phyloP scores from a whole-genome alignment of 2,113 vertebrate species.

The Verasper variegatus region DNA sequence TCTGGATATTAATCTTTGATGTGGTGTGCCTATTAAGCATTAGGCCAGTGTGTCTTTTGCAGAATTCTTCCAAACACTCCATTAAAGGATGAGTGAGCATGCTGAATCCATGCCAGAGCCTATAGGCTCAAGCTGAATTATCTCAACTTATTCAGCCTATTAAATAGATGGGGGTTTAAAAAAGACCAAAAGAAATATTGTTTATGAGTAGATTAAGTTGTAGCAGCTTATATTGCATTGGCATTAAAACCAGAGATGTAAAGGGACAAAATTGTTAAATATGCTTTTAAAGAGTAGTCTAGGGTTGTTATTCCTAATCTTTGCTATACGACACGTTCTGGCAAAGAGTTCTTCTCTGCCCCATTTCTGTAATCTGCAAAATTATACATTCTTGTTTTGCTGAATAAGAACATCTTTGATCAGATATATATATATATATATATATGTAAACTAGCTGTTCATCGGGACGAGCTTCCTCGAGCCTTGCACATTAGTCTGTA shows the following conservation, averaged over 20 bases:
- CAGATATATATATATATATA: constrained; percentile 69
- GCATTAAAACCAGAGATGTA: constrained; percentile 37
- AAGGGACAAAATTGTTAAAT: constrained; percentile 49
- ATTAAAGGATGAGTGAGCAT: constrained; percentile 69
- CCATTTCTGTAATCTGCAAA: constrained; percentile 68
- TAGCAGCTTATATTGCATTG: constrained; percentile 45
- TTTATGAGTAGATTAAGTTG: constrained; percentile 72
- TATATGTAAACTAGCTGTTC: constrained; percentile 57
- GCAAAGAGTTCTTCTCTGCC: constrained; percentile 47
- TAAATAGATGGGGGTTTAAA: constrained; percentile 51
- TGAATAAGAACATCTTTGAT: constrained; percentile 79
- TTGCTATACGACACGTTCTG: constrained; percentile 48
- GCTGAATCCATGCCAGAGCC: constrained; percentile 70
- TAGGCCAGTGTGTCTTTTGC: constrained; percentile 73
- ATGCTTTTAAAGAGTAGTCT: constrained; percentile 51
- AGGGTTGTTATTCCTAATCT: constrained; percentile 62
- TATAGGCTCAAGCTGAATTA: constrained; percentile 70
- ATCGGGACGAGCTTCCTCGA: constrained; percentile 48
- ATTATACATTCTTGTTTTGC: constrained; percentile 77
- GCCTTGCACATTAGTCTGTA: constrained; percentile 48
- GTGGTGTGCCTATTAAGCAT: constrained; percentile 79
- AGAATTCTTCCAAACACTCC: constrained; percentile 75
- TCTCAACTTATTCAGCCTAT: constrained; percentile 68
- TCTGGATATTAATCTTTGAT: constrained; percentile 86
- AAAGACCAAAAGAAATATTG: constrained; percentile 51